Evolutionary conservation across 2,113 vertebrate species (phyloP), one percentile per base, ranked within the genome.

Genomic region (Clarias gariepinus): DNA sequence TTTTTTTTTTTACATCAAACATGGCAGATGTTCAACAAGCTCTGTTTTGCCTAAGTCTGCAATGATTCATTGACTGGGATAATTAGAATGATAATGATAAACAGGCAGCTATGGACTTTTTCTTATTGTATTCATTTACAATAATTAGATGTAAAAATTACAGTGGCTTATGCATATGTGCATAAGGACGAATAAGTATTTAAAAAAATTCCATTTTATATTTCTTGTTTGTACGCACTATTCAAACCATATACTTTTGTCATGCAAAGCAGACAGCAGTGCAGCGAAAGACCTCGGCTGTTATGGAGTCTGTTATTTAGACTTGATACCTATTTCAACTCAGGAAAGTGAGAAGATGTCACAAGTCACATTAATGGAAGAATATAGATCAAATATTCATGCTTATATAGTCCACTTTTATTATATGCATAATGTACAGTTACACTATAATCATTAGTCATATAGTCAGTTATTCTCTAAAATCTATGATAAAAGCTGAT

Each of bases 281-380:
- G 88, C 94, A 87, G 10, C 87, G 60, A 7, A 95, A 90, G 88
- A 91, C 86, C 81, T 95, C 92, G 11, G 69, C 91, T 83, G 89
- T 88, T 0, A 33, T 90, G 83, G 92, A n/a, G n/a, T n/a, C n/a
- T n/a, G n/a, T n/a, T n/a, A n/a, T n/a, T n/a, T n/a, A n/a, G n/a
- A n/a, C n/a, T n/a, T n/a, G n/a, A n/a, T n/a, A n/a, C n/a, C 87
- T 0, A 28, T 94, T 85, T 88, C 91, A 15, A 87, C 89, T 4
- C 36, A 82, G 0, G 0, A 95, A 80, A 90, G 92, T 96, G 76
- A 90, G 88, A 87, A 33, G 79, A 87, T 5, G 1, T 0, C 15
- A 79, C 47, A 57, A 10, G 41, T 52, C 23, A 58, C 16, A 19
- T 58, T 10, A n/a, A 0, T 57, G n/a, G 9, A 66, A 69, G 6